Evolutionary conservation across 2,888 invertebrate genomes (phyloP).

Genomic region (Cheilosia pagana): DNA sequence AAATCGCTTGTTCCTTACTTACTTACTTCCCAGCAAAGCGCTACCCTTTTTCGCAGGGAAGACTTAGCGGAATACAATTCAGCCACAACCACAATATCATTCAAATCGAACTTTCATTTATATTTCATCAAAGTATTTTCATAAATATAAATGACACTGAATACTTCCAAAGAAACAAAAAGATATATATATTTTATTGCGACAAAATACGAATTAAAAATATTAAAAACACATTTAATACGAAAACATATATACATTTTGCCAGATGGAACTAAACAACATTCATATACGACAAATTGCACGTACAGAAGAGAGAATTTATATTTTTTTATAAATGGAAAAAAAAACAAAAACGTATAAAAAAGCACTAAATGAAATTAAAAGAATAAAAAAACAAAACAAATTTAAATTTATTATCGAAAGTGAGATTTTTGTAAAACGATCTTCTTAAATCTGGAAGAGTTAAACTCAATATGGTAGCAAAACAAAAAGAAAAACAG

Average conservation of each 20-base stretch:
- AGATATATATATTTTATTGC: constrained; percentile 73
- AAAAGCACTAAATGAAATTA: constrained; percentile 21
- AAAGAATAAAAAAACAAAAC: constrained; percentile 59
- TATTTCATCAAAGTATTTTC: constrained; percentile 70
- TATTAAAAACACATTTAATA: constrained; percentile 75
- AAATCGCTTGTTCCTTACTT: too few relatives aligned
- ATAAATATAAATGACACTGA: constrained; percentile 71
- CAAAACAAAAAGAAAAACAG: constrained; percentile 74
- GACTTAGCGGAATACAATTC: not conserved
- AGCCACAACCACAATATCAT: constrained; percentile 4
- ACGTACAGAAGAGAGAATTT: constrained; percentile 75
- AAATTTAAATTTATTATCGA: constrained; percentile 48
- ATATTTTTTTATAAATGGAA: constrained; percentile 75
- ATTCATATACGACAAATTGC: constrained; percentile 78
- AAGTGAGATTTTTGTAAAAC: constrained; percentile 62
- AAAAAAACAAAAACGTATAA: constrained; percentile 18
- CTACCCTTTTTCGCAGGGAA: too few relatives aligned
- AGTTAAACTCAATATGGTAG: constrained; percentile 66
- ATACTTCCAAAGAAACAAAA: constrained; percentile 71
- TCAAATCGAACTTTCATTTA: constrained; percentile 3
- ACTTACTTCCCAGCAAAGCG: not conserved
- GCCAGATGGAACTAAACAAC: constrained; percentile 78
- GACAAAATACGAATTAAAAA: constrained; percentile 73
- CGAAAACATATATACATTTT: constrained; percentile 78
- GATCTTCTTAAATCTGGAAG: constrained; percentile 73